Percentiles rank a stretch among this genome's conserved stretches.
phyloP scores from a whole-genome alignment of 2,797 vertebrate genomes.

The Chiroxiphia lanceolata region DNA sequence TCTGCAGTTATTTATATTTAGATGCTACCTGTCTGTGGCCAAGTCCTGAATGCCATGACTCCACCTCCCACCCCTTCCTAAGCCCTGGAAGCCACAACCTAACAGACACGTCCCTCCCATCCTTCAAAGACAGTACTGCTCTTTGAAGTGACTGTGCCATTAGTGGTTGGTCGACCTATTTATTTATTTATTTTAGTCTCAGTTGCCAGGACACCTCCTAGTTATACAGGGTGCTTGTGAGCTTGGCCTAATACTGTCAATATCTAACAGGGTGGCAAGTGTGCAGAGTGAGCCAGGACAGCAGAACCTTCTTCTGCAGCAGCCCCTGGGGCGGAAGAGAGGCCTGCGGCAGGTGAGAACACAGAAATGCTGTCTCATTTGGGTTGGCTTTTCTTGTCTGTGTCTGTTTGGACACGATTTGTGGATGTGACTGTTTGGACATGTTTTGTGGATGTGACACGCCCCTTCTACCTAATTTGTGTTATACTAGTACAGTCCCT shows the following conservation, averaged over 20 bases:
- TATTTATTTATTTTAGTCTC: conserved; percentile 29
- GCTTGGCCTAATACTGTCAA: conserved; percentile 62
- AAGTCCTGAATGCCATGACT: conserved; percentile 64
- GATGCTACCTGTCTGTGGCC: conserved; percentile 59
- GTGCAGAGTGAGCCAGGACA: conserved; percentile 98
- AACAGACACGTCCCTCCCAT: conserved; percentile 49
- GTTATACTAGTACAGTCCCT: not conserved
- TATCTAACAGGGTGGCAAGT: conserved; percentile 90
- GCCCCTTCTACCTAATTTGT: not conserved
- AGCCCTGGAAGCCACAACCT: conserved; percentile 57
- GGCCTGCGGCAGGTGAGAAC: conserved; percentile 91
- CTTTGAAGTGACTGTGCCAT: conserved; percentile 78
- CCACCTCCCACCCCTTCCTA: conserved; percentile 52
- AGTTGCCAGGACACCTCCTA: conserved; percentile 21
- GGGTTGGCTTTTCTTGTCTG: not conserved
- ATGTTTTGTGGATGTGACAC: not conserved
- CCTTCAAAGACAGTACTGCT: conserved; percentile 78
- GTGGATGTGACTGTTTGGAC: not conserved
- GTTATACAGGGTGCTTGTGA: not conserved
- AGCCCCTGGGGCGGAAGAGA: conserved; percentile 91
- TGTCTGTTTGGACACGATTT: not conserved
- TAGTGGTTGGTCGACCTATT: conserved; percentile 41
- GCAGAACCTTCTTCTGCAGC: conserved; percentile 93
- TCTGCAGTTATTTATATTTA: conserved; percentile 69
- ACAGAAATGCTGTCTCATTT: too few species aligned